Evolutionary conservation across 2,797 vertebrate genomes (phyloP).

Genomic region (Halcyon leucocephala): DNA sequence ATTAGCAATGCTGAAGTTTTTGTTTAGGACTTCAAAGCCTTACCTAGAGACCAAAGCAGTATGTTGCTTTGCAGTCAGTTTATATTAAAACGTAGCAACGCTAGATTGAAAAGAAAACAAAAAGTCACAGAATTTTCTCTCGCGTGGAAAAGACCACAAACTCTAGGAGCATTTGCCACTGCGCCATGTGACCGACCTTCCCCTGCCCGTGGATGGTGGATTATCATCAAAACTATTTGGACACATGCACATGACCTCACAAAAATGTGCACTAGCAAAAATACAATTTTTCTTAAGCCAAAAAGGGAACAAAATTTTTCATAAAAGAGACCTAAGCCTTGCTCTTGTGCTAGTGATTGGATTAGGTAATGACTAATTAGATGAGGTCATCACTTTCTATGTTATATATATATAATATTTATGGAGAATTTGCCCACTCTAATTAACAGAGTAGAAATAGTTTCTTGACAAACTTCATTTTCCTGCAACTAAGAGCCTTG

Average conservation of each 20-base stretch:
- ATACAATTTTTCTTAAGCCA: not conserved
- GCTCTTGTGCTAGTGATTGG: conserved; percentile 22
- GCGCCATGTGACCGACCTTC: not conserved
- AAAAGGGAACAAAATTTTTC: not conserved
- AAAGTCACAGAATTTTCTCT: not conserved
- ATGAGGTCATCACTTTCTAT: conserved; percentile 60
- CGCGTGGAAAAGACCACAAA: not conserved
- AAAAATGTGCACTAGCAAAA: conserved; percentile 19
- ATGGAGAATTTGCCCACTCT: conserved; percentile 44
- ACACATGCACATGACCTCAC: not conserved
- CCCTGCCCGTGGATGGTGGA: not conserved
- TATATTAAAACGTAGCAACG: not conserved
- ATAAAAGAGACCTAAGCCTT: not conserved
- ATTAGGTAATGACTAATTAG: conserved; percentile 61
- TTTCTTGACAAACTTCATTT: conserved; percentile 59
- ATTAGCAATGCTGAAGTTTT: not conserved
- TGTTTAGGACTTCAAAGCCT: conserved; percentile 22
- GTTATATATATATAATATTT: conserved; percentile 11
- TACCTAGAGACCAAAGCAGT: not conserved
- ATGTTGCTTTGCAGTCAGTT: not conserved
- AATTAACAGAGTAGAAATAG: conserved; percentile 41
- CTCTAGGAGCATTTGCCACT: not conserved
- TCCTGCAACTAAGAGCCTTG: conserved; percentile 52
- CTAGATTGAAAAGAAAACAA: conserved; percentile 20
- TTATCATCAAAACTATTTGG: conserved; percentile 11